phyloP scores from a whole-genome alignment of 2,113 vertebrate species.

The Trogon melanurus region DNA sequence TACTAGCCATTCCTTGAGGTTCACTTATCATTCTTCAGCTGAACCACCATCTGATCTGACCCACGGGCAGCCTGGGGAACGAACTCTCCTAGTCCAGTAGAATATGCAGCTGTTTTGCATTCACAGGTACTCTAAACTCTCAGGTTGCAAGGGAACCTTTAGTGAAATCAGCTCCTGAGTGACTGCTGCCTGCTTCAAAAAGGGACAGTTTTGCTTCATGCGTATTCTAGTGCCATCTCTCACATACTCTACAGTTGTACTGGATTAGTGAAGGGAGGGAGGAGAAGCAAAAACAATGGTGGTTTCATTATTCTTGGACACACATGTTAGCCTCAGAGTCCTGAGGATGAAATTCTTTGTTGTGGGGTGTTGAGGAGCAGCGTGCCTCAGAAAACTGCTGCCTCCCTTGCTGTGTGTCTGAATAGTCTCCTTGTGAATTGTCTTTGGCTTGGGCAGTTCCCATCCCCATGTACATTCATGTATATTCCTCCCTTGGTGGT shows the following conservation, averaged over 20 bases:
- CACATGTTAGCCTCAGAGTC: not conserved
- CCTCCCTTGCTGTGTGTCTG: not conserved
- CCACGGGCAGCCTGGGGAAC: not conserved
- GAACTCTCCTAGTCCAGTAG: not conserved
- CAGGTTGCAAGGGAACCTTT: not conserved
- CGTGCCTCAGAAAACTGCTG: not conserved
- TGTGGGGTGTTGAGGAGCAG: not conserved
- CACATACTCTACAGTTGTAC: not conserved
- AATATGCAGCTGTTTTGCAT: not conserved
- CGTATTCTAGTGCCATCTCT: not conserved
- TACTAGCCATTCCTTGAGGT: not conserved
- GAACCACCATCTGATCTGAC: not conserved
- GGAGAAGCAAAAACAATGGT: fast-evolving
- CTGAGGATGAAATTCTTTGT: not conserved
- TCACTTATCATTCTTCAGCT: not conserved
- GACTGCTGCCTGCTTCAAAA: not conserved
- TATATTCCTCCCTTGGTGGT: not conserved
- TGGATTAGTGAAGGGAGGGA: not conserved
- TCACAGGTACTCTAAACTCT: not conserved
- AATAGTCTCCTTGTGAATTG: not conserved
- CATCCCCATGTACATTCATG: not conserved
- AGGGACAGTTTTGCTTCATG: not conserved
- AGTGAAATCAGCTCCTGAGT: not conserved
- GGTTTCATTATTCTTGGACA: not conserved
- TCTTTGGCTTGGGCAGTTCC: not conserved